Conservation (phyloP, 1,140 invertebrate genomes). For the Lasioglossum baleicum region DNA sequence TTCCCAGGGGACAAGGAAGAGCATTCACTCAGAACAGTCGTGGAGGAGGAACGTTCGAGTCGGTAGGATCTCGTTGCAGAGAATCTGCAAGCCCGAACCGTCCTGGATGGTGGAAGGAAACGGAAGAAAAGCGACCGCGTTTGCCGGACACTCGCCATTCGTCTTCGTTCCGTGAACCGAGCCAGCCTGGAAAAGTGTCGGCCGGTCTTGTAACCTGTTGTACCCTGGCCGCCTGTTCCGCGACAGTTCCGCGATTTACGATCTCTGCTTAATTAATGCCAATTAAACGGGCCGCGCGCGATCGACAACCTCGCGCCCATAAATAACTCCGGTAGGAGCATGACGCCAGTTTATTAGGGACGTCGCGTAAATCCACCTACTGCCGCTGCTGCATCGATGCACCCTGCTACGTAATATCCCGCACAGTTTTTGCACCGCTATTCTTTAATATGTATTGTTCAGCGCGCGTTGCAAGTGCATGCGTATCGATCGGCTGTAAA, state of each 20-base stretch:
- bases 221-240: neutral
- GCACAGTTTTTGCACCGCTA: too few species aligned
- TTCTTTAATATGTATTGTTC: too few species aligned
- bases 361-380: neutral
- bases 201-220: conserved; percentile 22
- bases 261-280: conserved; percentile 40
- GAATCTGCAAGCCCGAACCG: neutral
- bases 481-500: too few species aligned
- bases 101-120: neutral
- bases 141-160: neutral
- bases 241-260: conserved; percentile 33
- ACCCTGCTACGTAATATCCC: neutral
- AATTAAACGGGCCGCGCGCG: conserved; percentile 32
- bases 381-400: neutral
- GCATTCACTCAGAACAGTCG: too few species aligned
- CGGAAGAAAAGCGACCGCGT: neutral
- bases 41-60: neutral
- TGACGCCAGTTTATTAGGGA: conserved; percentile 20
- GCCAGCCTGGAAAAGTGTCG: conserved; percentile 17
- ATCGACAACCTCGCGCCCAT: conserved; percentile 15
- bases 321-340: conserved; percentile 22
- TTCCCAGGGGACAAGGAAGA: neutral
- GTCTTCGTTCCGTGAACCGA: conserved; percentile 19
- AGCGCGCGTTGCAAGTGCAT: too few species aligned
- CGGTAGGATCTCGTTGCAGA: neutral